Evolutionary conservation across 2,113 vertebrate genomes (phyloP), one percentile per base, ranked within the genome.

Genomic region (Anthoscopus minutus): DNA sequence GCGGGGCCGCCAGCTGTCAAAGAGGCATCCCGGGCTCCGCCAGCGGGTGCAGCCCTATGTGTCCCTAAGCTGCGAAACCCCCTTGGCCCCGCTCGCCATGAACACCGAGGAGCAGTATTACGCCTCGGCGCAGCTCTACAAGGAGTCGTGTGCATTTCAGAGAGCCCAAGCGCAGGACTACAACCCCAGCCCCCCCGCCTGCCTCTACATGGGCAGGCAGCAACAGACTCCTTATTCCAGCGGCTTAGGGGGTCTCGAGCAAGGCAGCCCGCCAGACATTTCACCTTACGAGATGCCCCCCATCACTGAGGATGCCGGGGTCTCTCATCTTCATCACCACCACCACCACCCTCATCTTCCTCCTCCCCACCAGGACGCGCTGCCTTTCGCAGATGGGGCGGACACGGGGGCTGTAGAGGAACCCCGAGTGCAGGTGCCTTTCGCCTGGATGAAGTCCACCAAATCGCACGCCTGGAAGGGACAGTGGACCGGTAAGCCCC

Each of bases 361-460:
- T 50, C 96, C 97, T 35, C 72, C 96, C 38, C 97, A 98, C 45
- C 98, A 97, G 66, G 96, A 98, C 28, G 89, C 93, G 6, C 96
- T 98, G 19, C 97, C 97, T 60, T 99, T 98, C 66, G 95, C 97
- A 88, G 98, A 99, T 38, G 89, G 98, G 65, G 89, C 89, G 14
- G 98, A 99, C 12, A 45, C 98, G 2, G 97, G 97, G 7, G 73
- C 91, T n/a, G 81, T 98, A 77, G 98, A 98, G 53, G 98, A 98
- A n/a, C 97, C 98, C 78, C 97, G 98, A 72, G 97, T 97, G 80
- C 98, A 98, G 79, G 97, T 99, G 71, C 99, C 99, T 37, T 99
- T 99, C 88, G 99, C 99, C 14, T 99, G 99, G 99, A 99, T 99
- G 99, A 99, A 99, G 97, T 99, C 98, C 69, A 99, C 99, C 42